These are phyloP conservation scores for Rallus crepitans DNA, from an alignment of 2,797 vertebrate genomes.

Conservation along the genomic window DNA sequence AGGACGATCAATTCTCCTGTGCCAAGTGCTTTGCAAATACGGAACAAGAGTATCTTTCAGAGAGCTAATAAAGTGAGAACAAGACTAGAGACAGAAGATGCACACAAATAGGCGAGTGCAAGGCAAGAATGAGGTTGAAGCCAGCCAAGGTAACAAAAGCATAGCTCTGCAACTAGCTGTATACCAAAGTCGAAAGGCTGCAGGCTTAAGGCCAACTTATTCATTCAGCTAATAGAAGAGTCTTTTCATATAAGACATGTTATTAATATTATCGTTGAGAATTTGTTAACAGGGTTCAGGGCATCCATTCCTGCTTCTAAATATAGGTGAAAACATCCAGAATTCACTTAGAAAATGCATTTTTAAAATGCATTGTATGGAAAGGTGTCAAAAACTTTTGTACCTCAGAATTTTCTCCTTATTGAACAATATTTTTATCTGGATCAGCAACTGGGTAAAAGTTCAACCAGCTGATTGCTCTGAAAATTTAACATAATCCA, in stretches of 20 bases:
- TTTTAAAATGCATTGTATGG: not conserved
- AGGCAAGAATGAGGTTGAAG: not conserved
- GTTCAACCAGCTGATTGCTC: not conserved
- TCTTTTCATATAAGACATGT: not conserved
- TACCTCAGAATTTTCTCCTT: not conserved
- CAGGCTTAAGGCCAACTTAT: not conserved
- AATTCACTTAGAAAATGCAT: not conserved
- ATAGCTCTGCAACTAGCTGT: not conserved
- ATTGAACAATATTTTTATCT: not conserved
- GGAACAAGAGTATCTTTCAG: not conserved
- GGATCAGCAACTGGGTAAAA: not conserved
- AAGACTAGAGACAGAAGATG: not conserved
- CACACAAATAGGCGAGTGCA: not conserved
- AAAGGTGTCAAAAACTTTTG: not conserved
- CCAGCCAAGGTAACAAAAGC: not conserved
- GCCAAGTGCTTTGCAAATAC: not conserved
- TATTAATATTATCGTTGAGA: not conserved
- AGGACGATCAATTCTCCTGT: not conserved
- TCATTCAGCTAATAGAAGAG: conserved; percentile 1
- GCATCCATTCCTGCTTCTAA: conserved; percentile 2
- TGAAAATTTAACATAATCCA: not conserved
- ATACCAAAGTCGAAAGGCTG: not conserved
- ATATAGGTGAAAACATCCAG: not conserved
- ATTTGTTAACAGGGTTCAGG: not conserved
- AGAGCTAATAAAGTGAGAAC: not conserved